Conservation (phyloP, 37 sponge, comb jelly and placozoan species). For the Dysidea cf. avara region DNA sequence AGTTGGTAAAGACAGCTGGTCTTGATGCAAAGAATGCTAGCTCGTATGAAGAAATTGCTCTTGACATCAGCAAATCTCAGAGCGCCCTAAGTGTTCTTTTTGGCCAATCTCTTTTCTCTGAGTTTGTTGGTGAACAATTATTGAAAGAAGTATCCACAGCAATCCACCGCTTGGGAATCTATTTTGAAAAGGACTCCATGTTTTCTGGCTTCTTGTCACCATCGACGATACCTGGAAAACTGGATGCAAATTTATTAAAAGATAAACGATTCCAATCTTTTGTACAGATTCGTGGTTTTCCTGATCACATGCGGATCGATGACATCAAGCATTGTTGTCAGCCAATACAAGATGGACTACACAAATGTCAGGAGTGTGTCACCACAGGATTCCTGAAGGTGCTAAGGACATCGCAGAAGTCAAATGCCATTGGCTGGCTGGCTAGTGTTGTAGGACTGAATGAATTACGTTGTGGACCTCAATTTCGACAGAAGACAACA, state of each 20-base stretch:
- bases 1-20: constrained; percentile 26
- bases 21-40: background rate
- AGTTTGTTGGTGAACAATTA: constrained; percentile 33
- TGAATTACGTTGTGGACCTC: constrained; percentile 56
- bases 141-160: constrained; percentile 17
- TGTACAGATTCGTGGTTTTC: constrained; percentile 39
- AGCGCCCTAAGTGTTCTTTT: too few relatives aligned
- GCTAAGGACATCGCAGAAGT: constrained; percentile 29
- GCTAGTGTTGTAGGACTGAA: constrained; percentile 73
- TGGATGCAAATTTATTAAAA: background rate
- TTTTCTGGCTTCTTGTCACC: constrained; percentile 31
- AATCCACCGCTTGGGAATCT: constrained; percentile 32
- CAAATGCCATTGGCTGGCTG: constrained; percentile 71
- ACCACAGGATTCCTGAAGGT: constrained; percentile 39
- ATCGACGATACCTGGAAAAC: constrained; percentile 17
- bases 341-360: constrained; percentile 55
- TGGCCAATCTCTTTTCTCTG: constrained; percentile 16
- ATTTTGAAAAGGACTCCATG: constrained; percentile 35
- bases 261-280: constrained; percentile 45
- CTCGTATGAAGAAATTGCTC: background rate
- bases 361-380: constrained; percentile 26
- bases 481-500: constrained; percentile 24
- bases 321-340: constrained; percentile 5
- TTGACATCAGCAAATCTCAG: too few relatives aligned
- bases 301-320: constrained; percentile 10